Percentiles rank a stretch among this genome's conserved stretches.
Conservation (phyloP, 2,797 vertebrate genomes). For the Onychomys arenicola region DNA sequence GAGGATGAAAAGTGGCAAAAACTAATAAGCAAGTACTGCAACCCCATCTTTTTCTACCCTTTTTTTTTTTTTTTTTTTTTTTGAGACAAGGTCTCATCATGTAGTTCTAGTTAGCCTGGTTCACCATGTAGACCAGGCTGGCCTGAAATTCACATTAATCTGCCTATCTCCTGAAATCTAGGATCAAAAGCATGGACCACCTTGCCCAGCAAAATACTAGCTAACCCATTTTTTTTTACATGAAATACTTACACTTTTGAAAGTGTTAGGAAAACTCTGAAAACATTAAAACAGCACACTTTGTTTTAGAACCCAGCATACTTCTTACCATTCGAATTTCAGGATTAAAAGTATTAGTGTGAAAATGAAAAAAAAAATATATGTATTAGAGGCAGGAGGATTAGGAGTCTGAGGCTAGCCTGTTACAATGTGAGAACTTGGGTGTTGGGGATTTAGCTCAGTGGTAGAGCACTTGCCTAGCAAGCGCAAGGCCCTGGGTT, state of each 20-base stretch:
- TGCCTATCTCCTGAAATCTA: not conserved
- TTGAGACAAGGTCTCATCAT: not conserved
- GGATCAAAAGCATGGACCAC: not conserved
- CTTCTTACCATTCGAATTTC: conserved; percentile 48
- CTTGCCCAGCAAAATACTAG: not conserved
- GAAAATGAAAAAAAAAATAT: not conserved
- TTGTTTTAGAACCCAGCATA: conserved; percentile 28
- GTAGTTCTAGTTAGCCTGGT: not conserved
- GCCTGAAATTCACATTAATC: not conserved
- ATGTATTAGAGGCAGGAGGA: not conserved
- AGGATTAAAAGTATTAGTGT: conserved; percentile 48
- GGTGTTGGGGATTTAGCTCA: too few species aligned
- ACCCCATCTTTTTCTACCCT: not conserved
- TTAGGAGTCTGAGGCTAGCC: not conserved
- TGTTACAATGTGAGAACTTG: too few species aligned
- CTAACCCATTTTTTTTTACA: not conserved
- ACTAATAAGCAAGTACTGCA: not conserved
- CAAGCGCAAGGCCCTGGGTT: too few species aligned
- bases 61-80: too few species aligned
- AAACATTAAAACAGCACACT: conserved; percentile 62
- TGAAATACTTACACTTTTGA: conserved; percentile 3
- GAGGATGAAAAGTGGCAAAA: conserved; percentile 48
- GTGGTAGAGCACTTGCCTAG: too few species aligned
- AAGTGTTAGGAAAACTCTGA: conserved; percentile 58
- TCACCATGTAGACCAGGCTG: not conserved